A percentile compares a stretch with the other conserved stretches of the same genome.
phyloP scores from a whole-genome alignment of 92 coral and sea anemone genomes.

The Phenganax subtilis region DNA sequence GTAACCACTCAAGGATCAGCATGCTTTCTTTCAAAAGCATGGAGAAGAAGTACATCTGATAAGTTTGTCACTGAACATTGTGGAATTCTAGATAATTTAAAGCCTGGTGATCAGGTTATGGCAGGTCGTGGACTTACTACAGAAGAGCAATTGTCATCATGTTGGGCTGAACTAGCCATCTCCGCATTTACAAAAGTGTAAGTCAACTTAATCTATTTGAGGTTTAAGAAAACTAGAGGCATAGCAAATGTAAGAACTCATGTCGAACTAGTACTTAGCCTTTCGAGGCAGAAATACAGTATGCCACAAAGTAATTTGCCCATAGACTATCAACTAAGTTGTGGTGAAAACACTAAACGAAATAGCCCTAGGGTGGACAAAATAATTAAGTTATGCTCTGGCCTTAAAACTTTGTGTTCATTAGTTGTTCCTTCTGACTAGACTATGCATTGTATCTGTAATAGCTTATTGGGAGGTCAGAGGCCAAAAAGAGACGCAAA shows the following conservation, averaged over 20 bases:
- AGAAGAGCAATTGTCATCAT: slow-evolving; percentile 18
- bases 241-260: slow-evolving; percentile 42
- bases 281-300: slow-evolving; percentile 38
- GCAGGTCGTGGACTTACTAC: neutral
- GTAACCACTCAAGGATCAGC: slow-evolving; percentile 11
- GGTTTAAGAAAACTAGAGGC: slow-evolving; percentile 23
- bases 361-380: slow-evolving; percentile 37
- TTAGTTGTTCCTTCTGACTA: slow-evolving; percentile 49
- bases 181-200: slow-evolving; percentile 44
- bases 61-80: neutral
- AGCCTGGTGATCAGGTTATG: neutral
- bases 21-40: slow-evolving; percentile 5
- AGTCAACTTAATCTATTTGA: slow-evolving; percentile 42
- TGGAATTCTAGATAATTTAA: neutral
- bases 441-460: neutral
- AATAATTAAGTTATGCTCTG: slow-evolving; percentile 42
- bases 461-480: too few species aligned
- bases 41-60: neutral
- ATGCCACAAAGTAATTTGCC: slow-evolving; percentile 32
- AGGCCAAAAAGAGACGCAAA: too few species aligned
- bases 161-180: slow-evolving; percentile 39
- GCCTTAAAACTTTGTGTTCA: slow-evolving; percentile 38
- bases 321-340: neutral
- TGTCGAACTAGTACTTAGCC: slow-evolving; percentile 42
- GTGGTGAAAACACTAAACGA: slow-evolving; percentile 28